phyloP scores from a whole-genome alignment of 2,888 invertebrate genomes.

The Brenthis daphne region DNA sequence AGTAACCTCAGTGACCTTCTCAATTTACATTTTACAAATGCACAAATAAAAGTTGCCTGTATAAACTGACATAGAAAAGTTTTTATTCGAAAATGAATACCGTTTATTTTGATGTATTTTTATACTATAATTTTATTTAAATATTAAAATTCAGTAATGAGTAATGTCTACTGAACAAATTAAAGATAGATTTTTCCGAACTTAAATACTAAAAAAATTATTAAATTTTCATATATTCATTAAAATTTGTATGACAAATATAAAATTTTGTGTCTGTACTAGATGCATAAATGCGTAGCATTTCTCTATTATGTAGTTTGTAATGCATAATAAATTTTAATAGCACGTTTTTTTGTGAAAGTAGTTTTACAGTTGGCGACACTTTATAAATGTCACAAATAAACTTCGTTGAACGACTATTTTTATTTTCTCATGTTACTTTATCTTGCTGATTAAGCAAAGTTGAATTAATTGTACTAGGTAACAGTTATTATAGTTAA shows the following conservation, averaged over 20 bases:
- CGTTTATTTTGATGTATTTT: too few relatives aligned
- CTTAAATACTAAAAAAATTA: too few relatives aligned
- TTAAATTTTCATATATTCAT: too few relatives aligned
- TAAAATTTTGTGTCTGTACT: too few relatives aligned
- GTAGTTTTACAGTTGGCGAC: constrained; percentile 3
- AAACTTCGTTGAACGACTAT: constrained; percentile 6
- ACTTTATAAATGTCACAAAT: constrained; percentile 16
- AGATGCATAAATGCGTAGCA: too few relatives aligned
- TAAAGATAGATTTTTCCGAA: too few relatives aligned
- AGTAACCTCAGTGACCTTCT: constrained; percentile 58
- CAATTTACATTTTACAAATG: constrained; percentile 11
- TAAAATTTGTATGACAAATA: too few relatives aligned
- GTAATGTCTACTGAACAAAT: too few relatives aligned
- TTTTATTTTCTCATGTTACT: not conserved
- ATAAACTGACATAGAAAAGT: not conserved
- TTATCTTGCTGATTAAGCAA: constrained; percentile 4
- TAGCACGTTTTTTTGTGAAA: not conserved
- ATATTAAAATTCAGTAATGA: too few relatives aligned
- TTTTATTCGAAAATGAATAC: not conserved
- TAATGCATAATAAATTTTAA: too few relatives aligned
- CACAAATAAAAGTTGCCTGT: not conserved
- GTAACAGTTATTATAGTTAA: not conserved
- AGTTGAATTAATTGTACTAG: not conserved
- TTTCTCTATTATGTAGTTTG: too few relatives aligned
- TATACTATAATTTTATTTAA: too few relatives aligned